phyloP scores from a whole-genome alignment of 1,140 invertebrate genomes.

The Pseudomyrmex sp. region DNA sequence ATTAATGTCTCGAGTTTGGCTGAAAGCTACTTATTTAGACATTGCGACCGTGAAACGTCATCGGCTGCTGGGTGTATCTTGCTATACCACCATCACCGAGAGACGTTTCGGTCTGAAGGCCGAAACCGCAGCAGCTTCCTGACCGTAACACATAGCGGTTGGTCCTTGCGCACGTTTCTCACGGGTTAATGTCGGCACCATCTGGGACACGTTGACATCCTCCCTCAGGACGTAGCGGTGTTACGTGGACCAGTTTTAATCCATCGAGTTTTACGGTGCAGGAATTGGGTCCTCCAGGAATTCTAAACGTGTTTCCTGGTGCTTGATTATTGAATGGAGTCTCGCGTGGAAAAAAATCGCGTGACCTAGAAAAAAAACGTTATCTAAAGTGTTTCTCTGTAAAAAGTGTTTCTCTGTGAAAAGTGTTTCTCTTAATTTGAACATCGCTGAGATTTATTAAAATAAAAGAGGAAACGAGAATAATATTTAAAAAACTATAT shows the following conservation, averaged over 20 bases:
- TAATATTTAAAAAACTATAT: no score
- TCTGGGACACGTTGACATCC: slow-evolving; percentile 69
- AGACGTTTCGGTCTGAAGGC: slow-evolving; percentile 59
- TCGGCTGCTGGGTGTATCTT: slow-evolving; percentile 30
- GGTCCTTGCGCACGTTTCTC: slow-evolving; percentile 58
- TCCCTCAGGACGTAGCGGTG: slow-evolving; percentile 45
- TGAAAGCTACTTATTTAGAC: background rate
- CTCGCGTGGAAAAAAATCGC: slow-evolving; percentile 18
- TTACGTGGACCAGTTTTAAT: slow-evolving; percentile 61
- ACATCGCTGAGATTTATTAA: no score
- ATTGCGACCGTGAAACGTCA: slow-evolving; percentile 49
- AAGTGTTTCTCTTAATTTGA: no score
- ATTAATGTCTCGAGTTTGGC: background rate
- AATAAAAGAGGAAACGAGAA: no score
- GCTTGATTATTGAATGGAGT: slow-evolving; percentile 46
- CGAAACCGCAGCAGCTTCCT: slow-evolving; percentile 69
- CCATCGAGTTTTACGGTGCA: slow-evolving; percentile 35
- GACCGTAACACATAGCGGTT: slow-evolving; percentile 63
- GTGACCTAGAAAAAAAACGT: background rate
- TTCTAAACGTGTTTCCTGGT: background rate
- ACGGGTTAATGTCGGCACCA: slow-evolving; percentile 69
- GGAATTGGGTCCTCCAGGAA: slow-evolving; percentile 13
- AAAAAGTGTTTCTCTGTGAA: no score
- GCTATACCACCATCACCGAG: slow-evolving; percentile 10
- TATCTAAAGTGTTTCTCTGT: background rate